Conservation (phyloP, 2,797 vertebrate genomes). For the Urocyon cinereoargenteus region DNA sequence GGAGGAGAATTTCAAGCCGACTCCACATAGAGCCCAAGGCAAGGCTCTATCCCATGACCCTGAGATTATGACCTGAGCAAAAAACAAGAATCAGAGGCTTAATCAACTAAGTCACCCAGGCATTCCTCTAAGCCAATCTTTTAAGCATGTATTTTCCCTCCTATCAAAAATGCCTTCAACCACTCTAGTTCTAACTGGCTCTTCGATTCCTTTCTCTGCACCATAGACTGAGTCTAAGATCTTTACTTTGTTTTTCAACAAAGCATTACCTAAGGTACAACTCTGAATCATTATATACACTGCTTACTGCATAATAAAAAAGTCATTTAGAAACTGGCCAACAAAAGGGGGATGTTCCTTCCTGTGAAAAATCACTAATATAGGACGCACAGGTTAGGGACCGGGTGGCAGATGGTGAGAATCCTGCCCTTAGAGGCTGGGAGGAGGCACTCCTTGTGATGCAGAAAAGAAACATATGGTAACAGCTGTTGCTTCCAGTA, state of each 20-base stretch:
- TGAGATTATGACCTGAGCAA: neutral
- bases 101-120: neutral
- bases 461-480: neutral
- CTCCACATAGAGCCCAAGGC: neutral
- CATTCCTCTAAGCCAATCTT: neutral
- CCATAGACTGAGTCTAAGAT: neutral
- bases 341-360: neutral
- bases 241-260: neutral
- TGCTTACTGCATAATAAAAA: neutral
- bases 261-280: neutral
- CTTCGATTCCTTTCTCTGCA: neutral
- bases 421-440: neutral
- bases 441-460: neutral
- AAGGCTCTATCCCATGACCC: neutral
- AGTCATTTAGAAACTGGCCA: neutral
- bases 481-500: neutral
- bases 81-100: neutral
- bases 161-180: neutral
- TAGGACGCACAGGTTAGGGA: neutral
- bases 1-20: neutral
- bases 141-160: neutral
- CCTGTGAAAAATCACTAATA: neutral
- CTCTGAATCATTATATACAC: neutral
- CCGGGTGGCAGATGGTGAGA: neutral
- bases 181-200: neutral